Conservation (phyloP, 2,888 invertebrate genomes). For the Andrena haemorrhoa region DNA sequence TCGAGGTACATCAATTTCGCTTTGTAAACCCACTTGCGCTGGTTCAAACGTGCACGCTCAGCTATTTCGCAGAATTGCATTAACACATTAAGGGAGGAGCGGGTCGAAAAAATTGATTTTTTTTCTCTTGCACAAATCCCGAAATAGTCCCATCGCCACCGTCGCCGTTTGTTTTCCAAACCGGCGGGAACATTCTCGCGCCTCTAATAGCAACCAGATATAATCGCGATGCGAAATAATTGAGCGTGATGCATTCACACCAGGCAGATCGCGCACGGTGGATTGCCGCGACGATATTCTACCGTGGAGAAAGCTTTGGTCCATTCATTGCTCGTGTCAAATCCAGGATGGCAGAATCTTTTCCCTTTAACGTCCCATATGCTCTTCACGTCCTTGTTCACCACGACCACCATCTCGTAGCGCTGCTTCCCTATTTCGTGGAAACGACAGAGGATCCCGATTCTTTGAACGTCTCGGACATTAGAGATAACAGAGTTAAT, state of each 20-base stretch:
- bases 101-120: too few relatives aligned
- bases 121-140: too few relatives aligned
- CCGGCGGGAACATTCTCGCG: too few relatives aligned
- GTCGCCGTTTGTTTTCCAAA: too few relatives aligned
- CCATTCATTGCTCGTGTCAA: conserved; percentile 90
- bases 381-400: conserved; percentile 88
- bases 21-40: not conserved
- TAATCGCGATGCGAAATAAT: not conserved
- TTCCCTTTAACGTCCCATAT: conserved; percentile 89
- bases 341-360: conserved; percentile 93
- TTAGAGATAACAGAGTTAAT: not conserved
- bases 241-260: not conserved
- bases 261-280: not conserved
- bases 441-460: not conserved
- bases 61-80: too few relatives aligned
- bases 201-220: too few relatives aligned
- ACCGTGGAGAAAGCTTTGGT: conserved; percentile 92
- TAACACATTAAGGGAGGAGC: too few relatives aligned
- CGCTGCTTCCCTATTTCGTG: conserved; percentile 53
- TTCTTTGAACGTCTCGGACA: not conserved
- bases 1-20: not conserved
- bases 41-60: not conserved
- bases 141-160: too few relatives aligned
- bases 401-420: conserved; percentile 88
- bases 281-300: conserved; percentile 75